Base-by-base conservation (phyloP, 2,888 invertebrate species). In the Athalia circularis region DNA sequence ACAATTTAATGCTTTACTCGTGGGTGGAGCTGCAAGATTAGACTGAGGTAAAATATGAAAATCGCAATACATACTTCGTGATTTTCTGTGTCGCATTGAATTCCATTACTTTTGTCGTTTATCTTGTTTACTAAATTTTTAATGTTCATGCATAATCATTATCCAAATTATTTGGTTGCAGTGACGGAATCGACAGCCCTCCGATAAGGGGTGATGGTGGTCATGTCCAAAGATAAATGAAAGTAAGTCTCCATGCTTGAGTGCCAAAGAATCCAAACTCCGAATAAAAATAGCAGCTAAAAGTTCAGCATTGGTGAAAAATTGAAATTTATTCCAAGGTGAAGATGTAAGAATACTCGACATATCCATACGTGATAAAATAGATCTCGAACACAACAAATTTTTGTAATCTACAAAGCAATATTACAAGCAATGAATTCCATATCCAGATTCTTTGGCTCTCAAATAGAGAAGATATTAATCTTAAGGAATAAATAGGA, bases 1-100 rank as follows among this genome's bases (percentile, higher is more conserved):
- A 85, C 84, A 82, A 82, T 84, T 83, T 81, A 81, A 82, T 85
- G 85, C 85, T 86, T 85, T 75, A 82, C 80, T 79, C 82, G 84
- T 82, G 64, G 78, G 78, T 79, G 83, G 81, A 82, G 81, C 72
- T 82, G 80, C 83, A 82, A 80, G 80, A 83, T 82, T 81, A 84
- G 81, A 81, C 81, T 82, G 81, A 82, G 85, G 84, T 84, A 72
- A 59, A 52, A 11, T 43, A 79, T 72, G 81, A 67, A 50, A 67
- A 43, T 64, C 5, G 43, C 29, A 64, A 5, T 11, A 59, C 4
- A 59, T 15, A 59, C 11, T n/a, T 0, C 13, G 15, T 15, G 11
- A n/a, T 5, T n/a, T 13, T 13, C 61, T 13, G 7, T 29, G 61
- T 6, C 13, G 13, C 54, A 3, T 47, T 54, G 29, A 5, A 52